phyloP scores from a whole-genome alignment of 2,113 vertebrate genomes.

The Sebastes fasciatus region DNA sequence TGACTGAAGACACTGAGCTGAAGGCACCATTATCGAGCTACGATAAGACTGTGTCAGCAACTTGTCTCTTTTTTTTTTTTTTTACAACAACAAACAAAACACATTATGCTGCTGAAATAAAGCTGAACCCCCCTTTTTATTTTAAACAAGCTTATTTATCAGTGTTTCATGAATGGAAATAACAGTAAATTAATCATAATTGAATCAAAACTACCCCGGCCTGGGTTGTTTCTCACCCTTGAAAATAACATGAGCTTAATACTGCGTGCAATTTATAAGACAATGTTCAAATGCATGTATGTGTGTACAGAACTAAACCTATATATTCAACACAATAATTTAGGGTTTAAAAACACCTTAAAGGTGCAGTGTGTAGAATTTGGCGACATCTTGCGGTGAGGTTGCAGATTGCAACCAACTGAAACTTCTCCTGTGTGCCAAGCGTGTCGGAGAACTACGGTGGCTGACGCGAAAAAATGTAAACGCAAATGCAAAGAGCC shows the following conservation, averaged over 20 bases:
- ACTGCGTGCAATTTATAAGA: background rate
- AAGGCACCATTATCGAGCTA: conserved; percentile 7
- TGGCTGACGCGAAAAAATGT: background rate
- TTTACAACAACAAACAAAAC: background rate
- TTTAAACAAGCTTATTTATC: background rate
- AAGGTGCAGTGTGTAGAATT: background rate
- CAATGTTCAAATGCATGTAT: background rate
- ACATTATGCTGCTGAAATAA: background rate
- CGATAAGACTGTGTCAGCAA: background rate
- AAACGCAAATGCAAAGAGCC: background rate
- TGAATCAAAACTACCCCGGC: background rate
- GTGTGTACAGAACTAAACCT: background rate
- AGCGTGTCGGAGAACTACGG: background rate
- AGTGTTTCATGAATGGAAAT: background rate
- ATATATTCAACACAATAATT: background rate
- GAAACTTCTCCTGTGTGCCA: background rate
- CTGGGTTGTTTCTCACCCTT: conserved; percentile 1
- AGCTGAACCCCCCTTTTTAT: background rate
- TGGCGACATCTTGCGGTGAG: background rate
- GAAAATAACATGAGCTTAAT: background rate
- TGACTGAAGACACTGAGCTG: conserved; percentile 6
- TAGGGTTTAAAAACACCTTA: background rate
- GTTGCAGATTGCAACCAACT: background rate
- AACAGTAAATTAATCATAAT: background rate
- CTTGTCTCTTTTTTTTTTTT: background rate